phyloP scores from a whole-genome alignment of 2,888 invertebrate genomes.

The Polietes domitor region DNA sequence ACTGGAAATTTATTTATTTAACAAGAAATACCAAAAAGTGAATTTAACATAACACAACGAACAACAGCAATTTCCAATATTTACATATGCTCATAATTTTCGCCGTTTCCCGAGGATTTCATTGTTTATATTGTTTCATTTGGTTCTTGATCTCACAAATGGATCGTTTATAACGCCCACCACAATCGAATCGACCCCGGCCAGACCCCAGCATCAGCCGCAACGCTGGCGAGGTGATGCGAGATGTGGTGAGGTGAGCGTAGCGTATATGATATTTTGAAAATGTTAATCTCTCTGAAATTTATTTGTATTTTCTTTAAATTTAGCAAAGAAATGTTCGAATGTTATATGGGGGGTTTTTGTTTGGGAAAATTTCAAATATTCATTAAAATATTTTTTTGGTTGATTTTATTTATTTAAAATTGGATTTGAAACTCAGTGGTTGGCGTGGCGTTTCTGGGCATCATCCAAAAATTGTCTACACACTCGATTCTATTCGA shows the following conservation, averaged over 20 bases:
- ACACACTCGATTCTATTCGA: neutral
- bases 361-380: conserved; percentile 53
- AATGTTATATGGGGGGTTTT: conserved; percentile 31
- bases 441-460: conserved; percentile 60
- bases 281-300: conserved; percentile 53
- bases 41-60: conserved; percentile 53
- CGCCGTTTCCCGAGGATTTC: conserved; percentile 29
- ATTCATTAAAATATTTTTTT: conserved; percentile 60
- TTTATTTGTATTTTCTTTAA: conserved; percentile 56
- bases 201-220: neutral
- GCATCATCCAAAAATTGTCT: conserved; percentile 38
- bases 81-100: neutral
- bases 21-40: conserved; percentile 70
- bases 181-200: neutral
- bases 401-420: conserved; percentile 70
- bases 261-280: conserved; percentile 39
- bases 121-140: conserved; percentile 38
- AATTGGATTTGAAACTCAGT: conserved; percentile 70
- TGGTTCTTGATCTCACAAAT: conserved; percentile 50
- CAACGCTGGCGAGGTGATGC: neutral
- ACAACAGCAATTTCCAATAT: conserved; percentile 9
- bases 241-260: neutral
- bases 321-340: conserved; percentile 47
- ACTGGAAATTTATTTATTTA: conserved; percentile 72
- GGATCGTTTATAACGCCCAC: conserved; percentile 57